These are phyloP conservation scores for Argentina silus DNA, from an alignment of 2,797 vertebrate species.

Conservation along the genomic window DNA sequence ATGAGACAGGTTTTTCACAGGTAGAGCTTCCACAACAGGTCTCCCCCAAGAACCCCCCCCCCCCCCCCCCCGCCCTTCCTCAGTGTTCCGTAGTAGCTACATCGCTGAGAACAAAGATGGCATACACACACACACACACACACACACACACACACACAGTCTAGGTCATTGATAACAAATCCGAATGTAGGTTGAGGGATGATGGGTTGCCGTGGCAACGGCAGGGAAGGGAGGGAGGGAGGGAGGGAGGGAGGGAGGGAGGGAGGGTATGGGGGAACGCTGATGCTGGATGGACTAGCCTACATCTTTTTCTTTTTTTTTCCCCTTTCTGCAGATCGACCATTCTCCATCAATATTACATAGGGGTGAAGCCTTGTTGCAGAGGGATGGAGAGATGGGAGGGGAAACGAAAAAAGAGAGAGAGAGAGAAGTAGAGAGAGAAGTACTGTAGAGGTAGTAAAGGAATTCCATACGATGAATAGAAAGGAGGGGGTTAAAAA, in stretches of 20 bases:
- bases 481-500: background rate
- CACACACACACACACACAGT: background rate
- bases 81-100: background rate
- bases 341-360: slow-evolving; percentile 58
- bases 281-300: slow-evolving; percentile 43
- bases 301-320: slow-evolving; percentile 9
- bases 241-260: slow-evolving; percentile 6
- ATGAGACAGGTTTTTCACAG: background rate
- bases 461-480: background rate
- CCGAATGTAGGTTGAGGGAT: slow-evolving; percentile 36
- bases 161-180: slow-evolving; percentile 17
- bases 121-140: too few species aligned
- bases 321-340: slow-evolving; percentile 27
- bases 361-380: slow-evolving; percentile 7
- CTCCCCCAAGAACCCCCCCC: background rate
- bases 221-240: slow-evolving; percentile 21
- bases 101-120: background rate
- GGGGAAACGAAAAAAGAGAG: background rate
- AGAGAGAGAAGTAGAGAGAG: background rate
- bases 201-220: slow-evolving; percentile 49
- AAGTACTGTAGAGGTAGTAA: background rate
- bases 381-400: background rate
- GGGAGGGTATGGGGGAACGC: slow-evolving; percentile 24
- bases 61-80: background rate
- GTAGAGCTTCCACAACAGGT: background rate